Base-by-base conservation (phyloP, 1,140 invertebrate genomes). In the Heliconius hermathena region DNA sequence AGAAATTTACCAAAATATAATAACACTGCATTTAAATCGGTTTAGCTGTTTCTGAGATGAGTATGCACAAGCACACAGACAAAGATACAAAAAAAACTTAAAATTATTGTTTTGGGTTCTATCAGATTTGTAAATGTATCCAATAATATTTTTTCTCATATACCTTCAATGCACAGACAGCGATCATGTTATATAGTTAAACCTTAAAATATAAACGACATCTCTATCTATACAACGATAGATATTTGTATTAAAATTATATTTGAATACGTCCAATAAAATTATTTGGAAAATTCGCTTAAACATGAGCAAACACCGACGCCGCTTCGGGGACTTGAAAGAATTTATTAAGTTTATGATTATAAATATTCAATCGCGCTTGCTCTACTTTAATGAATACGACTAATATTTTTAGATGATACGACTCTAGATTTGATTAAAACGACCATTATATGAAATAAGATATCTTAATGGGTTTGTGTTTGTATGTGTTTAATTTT, bases 231-330 rank as follows among this genome's bases (percentile, higher is more conserved):
- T 29, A 66, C 3, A 66, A 66, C 11, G 11, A 26, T 66, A 66
- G 8, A 66, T 66, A 6, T 66, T 26, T 66, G 22, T 66, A 66
- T 66, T 26, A 66, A 66, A 66, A 26, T 16, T 66, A 66, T 66
- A 29, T 66, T 66, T 66, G n/a, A 60, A 60, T 26, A 29, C 26
- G 60, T 66, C 22, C 33, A 73, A 66, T 78, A 60, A 70, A 78
- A 78, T 81, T 81, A 82, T 84, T 82, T 80, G 38, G 83, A 82
- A 81, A 82, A 84, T 84, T 82, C 70, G 81, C 77, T 75, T 76
- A 70, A 77, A 49, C 76, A 73, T n/a, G 73, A 57, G n/a, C 54
- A 57, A 57, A 57, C n/a, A 66, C 16, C 8, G 26, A 29, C n/a
- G 11, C n/a, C 8, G n/a, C 38, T 77, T 76, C 77, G 81, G 74